Base-by-base conservation (phyloP, 2,888 invertebrate species). In the Ceraclea dissimilis region DNA sequence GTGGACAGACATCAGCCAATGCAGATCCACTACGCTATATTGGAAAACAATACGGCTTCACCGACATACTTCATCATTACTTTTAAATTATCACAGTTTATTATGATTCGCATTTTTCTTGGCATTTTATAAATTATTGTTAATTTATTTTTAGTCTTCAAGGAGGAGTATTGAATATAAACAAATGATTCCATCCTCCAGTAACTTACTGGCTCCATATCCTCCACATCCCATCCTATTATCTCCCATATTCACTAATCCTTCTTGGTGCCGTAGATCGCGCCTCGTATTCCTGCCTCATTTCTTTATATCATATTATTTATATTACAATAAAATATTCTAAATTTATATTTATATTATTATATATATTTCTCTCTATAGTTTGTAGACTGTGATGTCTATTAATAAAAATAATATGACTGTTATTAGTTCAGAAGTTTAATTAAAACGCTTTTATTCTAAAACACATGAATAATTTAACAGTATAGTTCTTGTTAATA, bases 351-450 rank as follows among this genome's bases (percentile, higher is more conserved):
- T 31, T 31, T 31, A 31, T 8, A 8, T 31, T 8, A 31, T 6
- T 31, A 31, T n/a, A 16, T 39, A 39, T 16, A 49, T 61, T 50
- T 33, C 54, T 59, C 59, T 56, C 51, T 62, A n/a, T n/a, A 62
- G 62, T 58, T 31, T 58, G 62, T 62, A 62, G 62, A 60, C 62
- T 62, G 62, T 62, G 62, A 62, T 52, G 62, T 62, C 60, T 62
- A 60, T 58, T 61, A 54, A 39, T 46, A 46, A 46, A 46, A 46
- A 19, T 19, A 26, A 49, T 21, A 21, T 59, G 39, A 54, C 47
- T 61, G 58, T 61, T 56, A 2, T 60, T 61, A 61, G 61, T 56
- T 46, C 49, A 51, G 51, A 59, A 48, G 34, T 34, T 21, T n/a
- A n/a, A 26, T 22, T 49, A 46, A 46, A 46, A 4, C 16, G 19